Percentiles rank a stretch among this genome's conserved stretches.
Conservation (phyloP, 2,797 vertebrate species). For the Pangasius sanitwongsei region DNA sequence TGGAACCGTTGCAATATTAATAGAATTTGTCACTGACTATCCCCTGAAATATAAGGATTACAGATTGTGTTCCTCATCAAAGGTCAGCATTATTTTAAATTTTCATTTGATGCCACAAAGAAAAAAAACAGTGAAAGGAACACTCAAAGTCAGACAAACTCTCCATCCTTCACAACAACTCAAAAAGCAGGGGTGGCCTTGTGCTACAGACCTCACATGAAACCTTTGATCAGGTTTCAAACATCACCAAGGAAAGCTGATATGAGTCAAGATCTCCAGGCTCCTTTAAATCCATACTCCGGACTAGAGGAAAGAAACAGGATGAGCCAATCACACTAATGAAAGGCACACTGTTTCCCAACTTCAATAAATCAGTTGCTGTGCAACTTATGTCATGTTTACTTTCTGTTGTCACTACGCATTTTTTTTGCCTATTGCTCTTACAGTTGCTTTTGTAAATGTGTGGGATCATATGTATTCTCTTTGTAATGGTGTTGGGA, state of each 20-base stretch:
- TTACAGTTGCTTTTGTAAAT: slow-evolving; percentile 9
- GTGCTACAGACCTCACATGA: slow-evolving; percentile 26
- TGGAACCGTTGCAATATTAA: slow-evolving; percentile 20
- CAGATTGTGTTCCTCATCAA: slow-evolving; percentile 1
- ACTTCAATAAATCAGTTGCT: slow-evolving; percentile 62
- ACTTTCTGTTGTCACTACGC: slow-evolving; percentile 63
- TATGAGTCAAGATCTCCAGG: slow-evolving; percentile 56
- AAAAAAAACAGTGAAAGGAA: slow-evolving; percentile 15
- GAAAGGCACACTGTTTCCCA: slow-evolving; percentile 66
- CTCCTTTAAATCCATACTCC: slow-evolving; percentile 48
- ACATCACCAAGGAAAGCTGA: slow-evolving; percentile 33
- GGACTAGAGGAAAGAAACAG: slow-evolving; percentile 57
- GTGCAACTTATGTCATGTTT: slow-evolving; percentile 62
- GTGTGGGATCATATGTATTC: background rate
- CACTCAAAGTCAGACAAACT: background rate
- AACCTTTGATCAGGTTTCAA: slow-evolving; percentile 29
- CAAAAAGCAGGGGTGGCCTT: slow-evolving; percentile 20
- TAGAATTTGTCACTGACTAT: slow-evolving; percentile 18
- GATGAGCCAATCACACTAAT: slow-evolving; percentile 62
- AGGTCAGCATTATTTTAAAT: background rate
- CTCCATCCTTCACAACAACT: slow-evolving; percentile 13
- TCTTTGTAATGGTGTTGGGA: background rate
- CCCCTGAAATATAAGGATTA: background rate
- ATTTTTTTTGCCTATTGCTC: slow-evolving; percentile 35
- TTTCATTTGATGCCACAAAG: background rate